phyloP scores from a whole-genome alignment of 2,888 invertebrate genomes.

The Trichopoda pennipes region DNA sequence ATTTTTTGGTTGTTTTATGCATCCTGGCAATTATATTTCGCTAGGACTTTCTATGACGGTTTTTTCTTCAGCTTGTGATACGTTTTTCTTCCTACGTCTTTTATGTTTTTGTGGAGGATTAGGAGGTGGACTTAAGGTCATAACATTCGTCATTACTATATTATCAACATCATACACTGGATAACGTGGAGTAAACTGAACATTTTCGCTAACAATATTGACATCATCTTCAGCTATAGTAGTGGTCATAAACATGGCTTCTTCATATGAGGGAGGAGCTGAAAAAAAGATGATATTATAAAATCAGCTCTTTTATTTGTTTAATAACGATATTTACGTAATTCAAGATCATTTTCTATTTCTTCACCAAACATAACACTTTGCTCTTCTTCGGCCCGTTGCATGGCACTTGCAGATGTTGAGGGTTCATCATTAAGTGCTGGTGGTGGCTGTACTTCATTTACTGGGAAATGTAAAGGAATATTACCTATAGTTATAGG shows the following conservation, averaged over 20 bases:
- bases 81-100: slow-evolving; percentile 47
- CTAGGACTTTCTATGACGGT: slow-evolving; percentile 72
- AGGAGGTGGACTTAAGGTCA: slow-evolving; percentile 72
- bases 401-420: slow-evolving; percentile 75
- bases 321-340: slow-evolving; percentile 71
- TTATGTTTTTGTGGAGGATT: slow-evolving; percentile 74
- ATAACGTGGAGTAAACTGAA: slow-evolving; percentile 78
- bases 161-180: slow-evolving; percentile 78
- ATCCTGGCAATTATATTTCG: slow-evolving; percentile 70
- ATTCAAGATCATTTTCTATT: slow-evolving; percentile 71
- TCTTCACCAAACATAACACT: slow-evolving; percentile 70
- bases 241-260: slow-evolving; percentile 78
- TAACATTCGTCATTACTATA: slow-evolving; percentile 11
- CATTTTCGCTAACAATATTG: slow-evolving; percentile 73
- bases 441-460: not conserved
- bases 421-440: slow-evolving; percentile 72
- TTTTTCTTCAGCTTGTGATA: slow-evolving; percentile 57
- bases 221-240: slow-evolving; percentile 78
- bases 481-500: slow-evolving; percentile 80
- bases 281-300: slow-evolving; percentile 32
- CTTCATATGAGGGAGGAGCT: slow-evolving; percentile 81
- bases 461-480: slow-evolving; percentile 72
- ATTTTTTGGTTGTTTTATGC: too few species aligned
- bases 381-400: slow-evolving; percentile 68
- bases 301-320: not conserved